Base-by-base conservation (phyloP, 1,140 invertebrate species). In the Drosophila ercepeae region DNA sequence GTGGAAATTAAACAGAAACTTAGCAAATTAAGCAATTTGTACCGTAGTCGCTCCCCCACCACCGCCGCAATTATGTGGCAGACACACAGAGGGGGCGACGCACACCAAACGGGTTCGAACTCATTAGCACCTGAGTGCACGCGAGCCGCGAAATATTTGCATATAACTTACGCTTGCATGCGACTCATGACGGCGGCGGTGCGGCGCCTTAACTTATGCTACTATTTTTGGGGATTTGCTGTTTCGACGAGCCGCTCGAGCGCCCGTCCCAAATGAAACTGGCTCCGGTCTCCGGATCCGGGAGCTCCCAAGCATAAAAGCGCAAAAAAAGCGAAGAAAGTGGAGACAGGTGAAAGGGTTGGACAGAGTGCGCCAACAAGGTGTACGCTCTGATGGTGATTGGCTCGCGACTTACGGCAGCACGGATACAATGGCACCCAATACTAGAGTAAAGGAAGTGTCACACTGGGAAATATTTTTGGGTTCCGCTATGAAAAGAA, bases 161-260 rank as follows among this genome's bases (percentile, higher is more conserved):
- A 76, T 86, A 59, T 60, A 23, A 89, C 84, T 89, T 78, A 89
- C 84, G 76, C 76, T 81, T 89, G 84, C 79, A 89, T 89, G 76
- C 84, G 84, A 68, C 77, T 89, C 84, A 89, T 89, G 50, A 27
- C 52, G 7, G 34, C 52, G 7, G 57, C 34, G 76, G 61, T 72
- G 67, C 76, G 76, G 61, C 76, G 72, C 76, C 75, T 61, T 0
- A 46, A 61, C 59, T 46, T 84, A 84, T 86, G 81, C 76, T 86
- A 67, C 65, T 50, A 27, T 53, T 32, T 16, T 23, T 18, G 27
- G 19, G 19, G 49, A 29, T 19, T n/a, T 25, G 32, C 41, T 60
- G 34, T 74, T 69, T 50, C 51, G 60, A 68, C 73, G 52, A 84
- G 88, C 81, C 88, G 82, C 77, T 77, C 81, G 77, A 74, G 44